Evolutionary conservation across 2,113 vertebrate species (phyloP), one percentile per base, ranked within the genome.

Genomic region (Thryonomys swinderianus): DNA sequence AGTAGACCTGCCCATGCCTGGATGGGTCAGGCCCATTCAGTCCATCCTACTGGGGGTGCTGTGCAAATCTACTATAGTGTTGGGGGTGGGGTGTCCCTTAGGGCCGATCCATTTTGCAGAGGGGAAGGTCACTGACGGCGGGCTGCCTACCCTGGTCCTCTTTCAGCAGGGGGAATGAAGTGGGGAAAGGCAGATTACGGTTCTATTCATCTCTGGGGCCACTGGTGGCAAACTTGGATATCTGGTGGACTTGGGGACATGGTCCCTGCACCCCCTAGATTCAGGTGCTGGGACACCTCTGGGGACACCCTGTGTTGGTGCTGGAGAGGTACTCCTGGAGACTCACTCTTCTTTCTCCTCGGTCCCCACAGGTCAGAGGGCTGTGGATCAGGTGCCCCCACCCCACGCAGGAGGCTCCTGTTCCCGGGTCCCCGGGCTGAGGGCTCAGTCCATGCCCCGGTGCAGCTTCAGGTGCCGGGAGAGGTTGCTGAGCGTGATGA

Each of bases 401-500:
- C 64, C 64, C 59, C 5, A n/a, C n/a, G 7, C 18, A n/a, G n/a
- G n/a, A 37, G 67, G 67, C 1, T 37, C 9, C 17, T 1, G 40
- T 69, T 20, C 66, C 17, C 17, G 42, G 3, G 42, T 32, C 25
- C 14, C 42, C 1, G 1, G 4, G 74, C 37, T 4, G 0, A 7
- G 62, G 1, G 0, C 3, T 98, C 97, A 98, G 88, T 98, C 98
- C 95, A 98, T 98, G 45, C 98, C 97, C 1, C 97, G 97, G 93
- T 98, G 97, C 40, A 98, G 95, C 95, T 98, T 98, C 61, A 98
- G 96, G 91, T 98, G 98, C 59, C 98, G 84, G 11, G 98, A 98
- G 73, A 98, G 98, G 93, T 98, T 98, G 96, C 98, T 98, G 69
- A 98, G 95, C 2, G 98, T 98, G 95, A 98, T 98, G 88, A 98